phyloP scores from a whole-genome alignment of 2,113 vertebrate species.

The Eubucco bourcierii region DNA sequence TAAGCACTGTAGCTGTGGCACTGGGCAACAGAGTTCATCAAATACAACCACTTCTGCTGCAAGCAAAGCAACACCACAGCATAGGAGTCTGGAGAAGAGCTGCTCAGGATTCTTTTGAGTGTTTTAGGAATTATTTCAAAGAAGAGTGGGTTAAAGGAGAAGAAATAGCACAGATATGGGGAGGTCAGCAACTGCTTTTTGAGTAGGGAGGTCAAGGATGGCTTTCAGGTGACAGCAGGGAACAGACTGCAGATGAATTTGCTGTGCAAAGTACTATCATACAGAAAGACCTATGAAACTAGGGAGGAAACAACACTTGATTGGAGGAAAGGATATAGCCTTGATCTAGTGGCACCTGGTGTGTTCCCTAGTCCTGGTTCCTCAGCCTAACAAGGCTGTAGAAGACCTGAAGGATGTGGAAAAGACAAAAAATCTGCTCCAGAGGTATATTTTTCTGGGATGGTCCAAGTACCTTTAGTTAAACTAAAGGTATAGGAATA shows the following conservation, averaged over 20 bases:
- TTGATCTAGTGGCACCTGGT: neutral
- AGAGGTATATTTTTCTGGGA: neutral
- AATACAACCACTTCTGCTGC: neutral
- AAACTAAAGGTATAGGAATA: neutral
- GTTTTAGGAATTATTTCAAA: neutral
- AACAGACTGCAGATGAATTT: neutral
- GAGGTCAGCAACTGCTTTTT: neutral
- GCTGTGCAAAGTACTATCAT: neutral
- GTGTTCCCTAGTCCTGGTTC: neutral
- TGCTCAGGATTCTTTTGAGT: neutral
- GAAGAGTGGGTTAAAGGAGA: neutral
- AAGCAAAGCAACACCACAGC: neutral
- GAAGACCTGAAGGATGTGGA: neutral
- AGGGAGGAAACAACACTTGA: neutral
- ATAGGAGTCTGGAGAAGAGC: neutral
- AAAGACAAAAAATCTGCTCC: neutral
- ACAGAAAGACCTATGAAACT: neutral
- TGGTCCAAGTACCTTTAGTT: neutral
- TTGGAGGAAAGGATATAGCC: neutral
- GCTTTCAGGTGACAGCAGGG: neutral
- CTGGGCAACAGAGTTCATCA: neutral
- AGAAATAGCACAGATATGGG: neutral
- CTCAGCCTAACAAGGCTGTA: neutral
- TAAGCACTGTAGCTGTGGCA: accelerated
- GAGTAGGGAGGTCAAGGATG: neutral